Evolutionary conservation across 2,797 vertebrate species (phyloP), one percentile per base, ranked within the genome.

Genomic region (Sciurus vulgaris): DNA sequence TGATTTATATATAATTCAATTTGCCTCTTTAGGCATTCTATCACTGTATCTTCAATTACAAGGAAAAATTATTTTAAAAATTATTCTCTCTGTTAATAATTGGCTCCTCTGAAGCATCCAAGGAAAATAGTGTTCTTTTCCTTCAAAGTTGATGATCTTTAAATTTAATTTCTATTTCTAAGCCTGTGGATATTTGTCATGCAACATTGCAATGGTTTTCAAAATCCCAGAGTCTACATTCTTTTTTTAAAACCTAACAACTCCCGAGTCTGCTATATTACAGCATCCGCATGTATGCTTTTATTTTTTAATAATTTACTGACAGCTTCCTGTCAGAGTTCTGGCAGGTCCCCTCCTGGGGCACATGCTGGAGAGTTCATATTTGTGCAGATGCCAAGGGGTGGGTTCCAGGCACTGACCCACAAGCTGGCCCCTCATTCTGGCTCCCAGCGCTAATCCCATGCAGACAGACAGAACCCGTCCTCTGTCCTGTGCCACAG

Each of bases 51-150:
- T 93, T 95, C 94, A 93, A 95, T 96, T 93, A 96, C 28, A 95
- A 96, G 85, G 86, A 95, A 95, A 95, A 96, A 92, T 95, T 86
- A 94, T 91, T 93, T 96, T 89, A 26, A 84, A 97, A 96, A 82
- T 96, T 87, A 69, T 88, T 92, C 79, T 74, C 92, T 93, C 97
- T 89, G 82, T 93, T 96, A 95, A 93, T 93, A 89, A 97, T 93
- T 93, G 89, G 89, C 74, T 97, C 95, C 91, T 92, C 81, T 69
- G 69, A 94, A 92, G 69, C 84, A 94, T 93, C 81, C 67, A 86
- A 89, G 41, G 69, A 94, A 95, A 96, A 92, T 38, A 49, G 73
- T n/a, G 18, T 95, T 95, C 54, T 90, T 95, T 97, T 88, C 85
- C 38, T 84, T 82, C 59, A 15, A 94, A 95, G 67, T 44, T 83